A percentile compares a stretch with the other conserved stretches of the same genome.
Evolutionary conservation across 1,140 invertebrate genomes (phyloP).

Genomic region (Psilanteris sp.): DNA sequence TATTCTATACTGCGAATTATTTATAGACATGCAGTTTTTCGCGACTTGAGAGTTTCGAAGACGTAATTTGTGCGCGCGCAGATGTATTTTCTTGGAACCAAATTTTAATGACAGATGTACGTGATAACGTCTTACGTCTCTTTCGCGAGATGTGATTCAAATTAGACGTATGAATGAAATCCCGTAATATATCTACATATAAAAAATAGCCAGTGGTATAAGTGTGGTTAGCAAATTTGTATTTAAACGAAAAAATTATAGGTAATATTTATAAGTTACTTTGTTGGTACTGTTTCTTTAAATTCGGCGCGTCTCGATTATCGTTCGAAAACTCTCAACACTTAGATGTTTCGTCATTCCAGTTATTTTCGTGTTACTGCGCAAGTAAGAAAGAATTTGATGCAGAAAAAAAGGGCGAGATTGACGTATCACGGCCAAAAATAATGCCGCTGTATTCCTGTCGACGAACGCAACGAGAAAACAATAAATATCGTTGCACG

Average conservation of each 20-base stretch:
- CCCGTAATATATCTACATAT: too few species aligned
- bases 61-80: not conserved
- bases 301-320: too few species aligned
- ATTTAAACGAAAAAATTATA: too few species aligned
- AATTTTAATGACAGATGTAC: conserved; percentile 9
- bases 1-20: conserved; percentile 10
- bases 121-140: not conserved
- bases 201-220: too few species aligned
- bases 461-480: conserved; percentile 50
- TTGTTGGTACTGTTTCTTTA: too few species aligned
- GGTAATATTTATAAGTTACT: too few species aligned
- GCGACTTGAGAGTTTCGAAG: not conserved
- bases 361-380: conserved; percentile 50
- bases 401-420: conserved; percentile 46
- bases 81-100: not conserved
- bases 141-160: too few species aligned
- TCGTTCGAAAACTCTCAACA: conserved; percentile 6
- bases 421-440: conserved; percentile 57
- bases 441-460: conserved; percentile 53
- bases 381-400: conserved; percentile 51
- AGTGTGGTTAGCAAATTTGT: too few species aligned
- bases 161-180: too few species aligned
- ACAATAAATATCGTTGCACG: conserved; percentile 55
- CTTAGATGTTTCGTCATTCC: conserved; percentile 30
- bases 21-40: conserved; percentile 4